These are phyloP conservation scores for Drosophila fungiperda DNA, from an alignment of 2,888 invertebrate species.

Conservation along the genomic window DNA sequence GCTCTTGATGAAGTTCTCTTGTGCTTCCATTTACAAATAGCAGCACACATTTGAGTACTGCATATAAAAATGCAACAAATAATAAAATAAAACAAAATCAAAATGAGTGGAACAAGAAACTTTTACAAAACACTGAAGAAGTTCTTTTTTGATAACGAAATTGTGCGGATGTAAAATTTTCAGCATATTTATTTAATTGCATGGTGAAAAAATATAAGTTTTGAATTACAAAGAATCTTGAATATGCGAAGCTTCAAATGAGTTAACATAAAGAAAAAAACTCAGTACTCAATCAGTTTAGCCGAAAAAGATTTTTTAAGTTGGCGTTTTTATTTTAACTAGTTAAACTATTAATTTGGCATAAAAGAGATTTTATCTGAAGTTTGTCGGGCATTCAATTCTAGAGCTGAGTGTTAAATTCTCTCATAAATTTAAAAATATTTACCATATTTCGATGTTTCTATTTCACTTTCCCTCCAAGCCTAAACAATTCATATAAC, in stretches of 20 bases:
- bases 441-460: background rate
- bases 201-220: background rate
- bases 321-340: background rate
- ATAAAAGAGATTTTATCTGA: background rate
- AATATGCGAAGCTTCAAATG: background rate
- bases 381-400: background rate
- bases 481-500: background rate
- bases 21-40: slow-evolving; percentile 14
- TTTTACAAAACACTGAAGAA: background rate
- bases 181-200: background rate
- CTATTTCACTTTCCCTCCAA: background rate
- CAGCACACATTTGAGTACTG: slow-evolving; percentile 14
- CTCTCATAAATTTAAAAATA: background rate
- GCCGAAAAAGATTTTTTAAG: no score
- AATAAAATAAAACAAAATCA: background rate
- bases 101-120: background rate
- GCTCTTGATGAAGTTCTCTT: slow-evolving; percentile 41
- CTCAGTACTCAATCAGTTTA: background rate
- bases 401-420: no score
- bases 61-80: background rate
- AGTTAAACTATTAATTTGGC: background rate
- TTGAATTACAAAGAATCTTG: background rate
- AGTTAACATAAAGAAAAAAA: background rate
- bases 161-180: no score
- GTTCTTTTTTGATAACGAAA: background rate